phyloP scores from a whole-genome alignment of 2,888 invertebrate species.

The Trachelus iudaicus region DNA sequence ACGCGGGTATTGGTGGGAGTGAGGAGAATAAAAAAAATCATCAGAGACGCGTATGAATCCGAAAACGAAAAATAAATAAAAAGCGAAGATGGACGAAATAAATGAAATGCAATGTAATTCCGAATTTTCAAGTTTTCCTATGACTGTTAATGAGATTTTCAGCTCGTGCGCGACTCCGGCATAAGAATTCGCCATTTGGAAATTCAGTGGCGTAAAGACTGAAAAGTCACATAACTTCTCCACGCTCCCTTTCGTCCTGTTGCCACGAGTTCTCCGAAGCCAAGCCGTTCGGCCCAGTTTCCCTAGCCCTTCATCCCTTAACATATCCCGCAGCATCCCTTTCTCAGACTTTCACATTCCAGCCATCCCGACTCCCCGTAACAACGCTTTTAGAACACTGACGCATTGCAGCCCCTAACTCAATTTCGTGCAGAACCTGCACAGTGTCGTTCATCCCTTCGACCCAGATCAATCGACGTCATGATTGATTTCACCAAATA shows the following conservation, averaged over 20 bases:
- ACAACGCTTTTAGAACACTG: background rate
- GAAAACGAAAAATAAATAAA: background rate
- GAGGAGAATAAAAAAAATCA: background rate
- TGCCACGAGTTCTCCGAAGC: background rate
- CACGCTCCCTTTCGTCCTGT: background rate
- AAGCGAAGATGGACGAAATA: background rate
- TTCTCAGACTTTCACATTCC: background rate
- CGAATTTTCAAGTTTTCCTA: background rate
- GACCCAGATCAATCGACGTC: background rate
- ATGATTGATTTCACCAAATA: background rate
- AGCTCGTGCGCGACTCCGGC: background rate
- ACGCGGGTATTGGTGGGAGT: background rate
- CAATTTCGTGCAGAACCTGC: background rate
- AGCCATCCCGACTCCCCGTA: background rate
- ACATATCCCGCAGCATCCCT: background rate
- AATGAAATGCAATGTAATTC: background rate
- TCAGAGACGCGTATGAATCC: background rate
- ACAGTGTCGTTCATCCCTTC: background rate
- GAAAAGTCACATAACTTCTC: background rate
- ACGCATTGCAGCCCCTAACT: background rate
- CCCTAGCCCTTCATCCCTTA: background rate
- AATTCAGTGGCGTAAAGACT: background rate
- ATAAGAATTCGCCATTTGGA: background rate
- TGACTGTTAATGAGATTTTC: background rate
- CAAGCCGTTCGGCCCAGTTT: background rate